These are phyloP conservation scores for Ormia ochracea DNA, from an alignment of 2,888 invertebrate genomes.

Conservation along the genomic window DNA sequence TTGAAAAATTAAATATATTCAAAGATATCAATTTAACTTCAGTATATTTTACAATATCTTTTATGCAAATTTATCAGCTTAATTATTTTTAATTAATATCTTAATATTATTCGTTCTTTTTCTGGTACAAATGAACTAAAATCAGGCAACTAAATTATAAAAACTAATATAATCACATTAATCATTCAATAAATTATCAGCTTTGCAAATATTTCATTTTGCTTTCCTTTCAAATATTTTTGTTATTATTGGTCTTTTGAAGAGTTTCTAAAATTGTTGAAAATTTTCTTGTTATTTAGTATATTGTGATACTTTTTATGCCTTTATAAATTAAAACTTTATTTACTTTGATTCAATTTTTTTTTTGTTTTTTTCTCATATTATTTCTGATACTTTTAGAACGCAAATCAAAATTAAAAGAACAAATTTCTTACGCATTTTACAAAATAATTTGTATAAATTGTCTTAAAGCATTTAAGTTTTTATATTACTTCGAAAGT, in stretches of 20 bases:
- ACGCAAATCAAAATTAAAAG: neutral
- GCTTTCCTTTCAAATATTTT: neutral
- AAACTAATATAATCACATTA: neutral
- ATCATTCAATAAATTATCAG: too few species aligned
- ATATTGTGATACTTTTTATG: neutral
- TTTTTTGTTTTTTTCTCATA: neutral
- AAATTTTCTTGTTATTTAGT: conserved; percentile 55
- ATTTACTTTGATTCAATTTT: neutral
- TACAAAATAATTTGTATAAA: conserved; percentile 61
- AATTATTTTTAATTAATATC: neutral
- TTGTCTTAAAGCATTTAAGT: conserved; percentile 34
- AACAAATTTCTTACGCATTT: conserved; percentile 28
- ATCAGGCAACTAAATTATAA: conserved; percentile 6
- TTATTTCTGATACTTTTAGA: neutral
- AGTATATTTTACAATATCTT: conserved; percentile 33
- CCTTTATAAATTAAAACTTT: conserved; percentile 24
- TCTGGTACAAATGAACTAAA: conserved; percentile 1
- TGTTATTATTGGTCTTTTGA: neutral
- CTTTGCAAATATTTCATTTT: conserved; percentile 25
- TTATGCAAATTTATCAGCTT: neutral
- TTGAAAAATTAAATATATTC: conserved; percentile 44
- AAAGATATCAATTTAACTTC: conserved; percentile 13
- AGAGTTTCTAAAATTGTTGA: conserved; percentile 44
- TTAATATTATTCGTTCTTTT: conserved; percentile 15
- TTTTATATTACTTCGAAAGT: neutral